Percentiles rank a stretch among this genome's conserved stretches.
Conservation (phyloP, 2,888 invertebrate species). For the Rutpela maculata region DNA sequence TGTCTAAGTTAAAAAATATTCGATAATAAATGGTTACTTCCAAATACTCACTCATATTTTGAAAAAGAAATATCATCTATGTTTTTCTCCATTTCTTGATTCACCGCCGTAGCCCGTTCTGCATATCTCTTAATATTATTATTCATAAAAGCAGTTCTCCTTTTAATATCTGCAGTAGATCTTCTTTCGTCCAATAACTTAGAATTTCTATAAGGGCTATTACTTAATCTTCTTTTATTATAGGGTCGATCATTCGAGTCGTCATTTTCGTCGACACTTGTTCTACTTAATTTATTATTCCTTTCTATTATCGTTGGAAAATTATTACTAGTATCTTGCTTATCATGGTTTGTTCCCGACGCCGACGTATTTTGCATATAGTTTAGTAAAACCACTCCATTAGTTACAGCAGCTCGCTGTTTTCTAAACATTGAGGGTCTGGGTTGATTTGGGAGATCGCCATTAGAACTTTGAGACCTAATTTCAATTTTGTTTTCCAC, state of each 20-base stretch:
- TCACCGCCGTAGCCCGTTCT: conserved; percentile 81
- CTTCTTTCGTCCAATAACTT: conserved; percentile 57
- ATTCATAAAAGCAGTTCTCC: conserved; percentile 82
- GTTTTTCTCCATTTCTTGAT: conserved; percentile 86
- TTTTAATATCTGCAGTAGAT: conserved; percentile 67
- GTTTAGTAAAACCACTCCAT: conserved; percentile 29
- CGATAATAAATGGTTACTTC: background rate
- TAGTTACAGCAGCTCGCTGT: conserved; percentile 40
- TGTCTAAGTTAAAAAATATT: no score
- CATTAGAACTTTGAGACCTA: background rate
- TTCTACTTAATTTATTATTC: conserved; percentile 18
- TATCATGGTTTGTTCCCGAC: conserved; percentile 28
- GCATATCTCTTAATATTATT: conserved; percentile 81
- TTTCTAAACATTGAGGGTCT: conserved; percentile 55
- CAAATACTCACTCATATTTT: conserved; percentile 80
- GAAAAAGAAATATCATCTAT: conserved; percentile 91
- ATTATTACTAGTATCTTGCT: conserved; percentile 9
- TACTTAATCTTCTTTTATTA: conserved; percentile 58
- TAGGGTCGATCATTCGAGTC: conserved; percentile 53
- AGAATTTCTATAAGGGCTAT: conserved; percentile 50
- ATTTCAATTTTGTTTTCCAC: conserved; percentile 11
- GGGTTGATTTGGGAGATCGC: conserved; percentile 34
- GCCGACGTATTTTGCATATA: conserved; percentile 40
- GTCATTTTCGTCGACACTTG: conserved; percentile 45
- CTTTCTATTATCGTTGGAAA: conserved; percentile 8